phyloP scores from a whole-genome alignment of 2,888 invertebrate genomes.

The Nymphalis urticae region DNA sequence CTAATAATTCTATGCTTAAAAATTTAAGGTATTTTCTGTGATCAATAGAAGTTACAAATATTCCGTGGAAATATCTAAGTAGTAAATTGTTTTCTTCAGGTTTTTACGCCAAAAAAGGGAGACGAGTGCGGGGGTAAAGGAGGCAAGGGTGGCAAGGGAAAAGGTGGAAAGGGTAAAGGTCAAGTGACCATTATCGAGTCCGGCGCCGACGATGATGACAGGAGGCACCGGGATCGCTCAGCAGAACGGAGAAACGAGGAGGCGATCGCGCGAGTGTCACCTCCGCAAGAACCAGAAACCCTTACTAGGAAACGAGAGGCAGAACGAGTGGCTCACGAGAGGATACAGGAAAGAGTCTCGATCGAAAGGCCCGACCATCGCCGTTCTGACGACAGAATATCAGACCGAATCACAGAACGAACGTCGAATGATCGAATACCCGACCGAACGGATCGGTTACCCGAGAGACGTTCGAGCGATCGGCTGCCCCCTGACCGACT shows the following conservation, averaged over 20 bases:
- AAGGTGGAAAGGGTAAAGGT: slow-evolving; percentile 86
- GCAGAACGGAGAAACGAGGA: slow-evolving; percentile 64
- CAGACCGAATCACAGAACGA: slow-evolving; percentile 50
- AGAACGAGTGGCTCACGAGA: slow-evolving; percentile 49
- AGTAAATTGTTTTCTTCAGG: slow-evolving; percentile 49
- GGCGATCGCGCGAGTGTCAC: slow-evolving; percentile 65
- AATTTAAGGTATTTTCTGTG: no score
- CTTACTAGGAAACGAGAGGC: slow-evolving; percentile 48
- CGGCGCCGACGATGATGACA: slow-evolving; percentile 67
- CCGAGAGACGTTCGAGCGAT: slow-evolving; percentile 41
- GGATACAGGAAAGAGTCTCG: slow-evolving; percentile 51
- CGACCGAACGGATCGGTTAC: slow-evolving; percentile 39
- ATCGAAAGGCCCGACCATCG: slow-evolving; percentile 53
- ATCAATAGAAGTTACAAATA: no score
- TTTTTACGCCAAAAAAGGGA: slow-evolving; percentile 80
- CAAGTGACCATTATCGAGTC: slow-evolving; percentile 86
- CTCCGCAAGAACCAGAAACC: slow-evolving; percentile 57
- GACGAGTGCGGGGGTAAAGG: slow-evolving; percentile 84
- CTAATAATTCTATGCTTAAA: no score
- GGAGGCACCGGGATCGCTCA: slow-evolving; percentile 65
- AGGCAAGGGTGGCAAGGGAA: slow-evolving; percentile 87
- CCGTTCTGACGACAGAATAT: slow-evolving; percentile 52
- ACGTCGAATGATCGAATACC: slow-evolving; percentile 37
- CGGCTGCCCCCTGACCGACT: slow-evolving; percentile 44
- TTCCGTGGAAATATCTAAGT: not conserved